These are phyloP conservation scores for Laothoe populi DNA, from an alignment of 2,888 invertebrate genomes.

Conservation along the genomic window DNA sequence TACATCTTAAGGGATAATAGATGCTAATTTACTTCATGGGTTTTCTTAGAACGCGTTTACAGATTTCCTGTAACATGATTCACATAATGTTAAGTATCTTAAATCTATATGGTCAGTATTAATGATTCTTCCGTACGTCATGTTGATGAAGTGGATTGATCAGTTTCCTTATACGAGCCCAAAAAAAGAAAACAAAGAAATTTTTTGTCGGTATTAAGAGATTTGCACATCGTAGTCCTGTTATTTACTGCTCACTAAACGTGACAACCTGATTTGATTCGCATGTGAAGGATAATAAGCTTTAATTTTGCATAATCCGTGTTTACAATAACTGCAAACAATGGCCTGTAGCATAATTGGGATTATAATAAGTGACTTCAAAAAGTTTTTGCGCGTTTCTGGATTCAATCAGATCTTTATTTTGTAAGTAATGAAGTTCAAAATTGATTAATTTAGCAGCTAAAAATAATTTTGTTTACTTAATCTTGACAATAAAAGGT, in stretches of 20 bases:
- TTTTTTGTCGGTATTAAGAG: slow-evolving; percentile 54
- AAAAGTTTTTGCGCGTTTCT: slow-evolving; percentile 28
- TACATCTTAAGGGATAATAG: not conserved
- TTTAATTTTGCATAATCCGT: slow-evolving; percentile 19
- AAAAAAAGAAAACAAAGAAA: slow-evolving; percentile 52
- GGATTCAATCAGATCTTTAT: not conserved
- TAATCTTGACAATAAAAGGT: slow-evolving; percentile 32
- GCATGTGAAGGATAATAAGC: slow-evolving; percentile 12
- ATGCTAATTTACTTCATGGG: slow-evolving; percentile 15
- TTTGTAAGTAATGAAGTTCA: not conserved
- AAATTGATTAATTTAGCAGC: not conserved
- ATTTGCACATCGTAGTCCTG: slow-evolving; percentile 42
- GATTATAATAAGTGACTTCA: slow-evolving; percentile 51
- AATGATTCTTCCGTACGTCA: slow-evolving; percentile 18
- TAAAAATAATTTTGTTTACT: not conserved
- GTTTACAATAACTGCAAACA: slow-evolving; percentile 53
- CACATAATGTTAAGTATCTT: slow-evolving; percentile 12
- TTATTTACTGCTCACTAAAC: slow-evolving; percentile 18
- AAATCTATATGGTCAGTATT: slow-evolving; percentile 7
- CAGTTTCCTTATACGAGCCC: slow-evolving; percentile 14
- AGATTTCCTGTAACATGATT: slow-evolving; percentile 8
- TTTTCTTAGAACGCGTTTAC: slow-evolving; percentile 9
- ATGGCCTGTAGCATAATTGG: slow-evolving; percentile 61
- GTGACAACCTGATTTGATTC: slow-evolving; percentile 3
- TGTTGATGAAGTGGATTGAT: slow-evolving; percentile 23